A percentile compares a stretch with the other conserved stretches of the same genome.
phyloP scores from a whole-genome alignment of 2,113 vertebrate genomes.

The Rhinichthys klamathensis region DNA sequence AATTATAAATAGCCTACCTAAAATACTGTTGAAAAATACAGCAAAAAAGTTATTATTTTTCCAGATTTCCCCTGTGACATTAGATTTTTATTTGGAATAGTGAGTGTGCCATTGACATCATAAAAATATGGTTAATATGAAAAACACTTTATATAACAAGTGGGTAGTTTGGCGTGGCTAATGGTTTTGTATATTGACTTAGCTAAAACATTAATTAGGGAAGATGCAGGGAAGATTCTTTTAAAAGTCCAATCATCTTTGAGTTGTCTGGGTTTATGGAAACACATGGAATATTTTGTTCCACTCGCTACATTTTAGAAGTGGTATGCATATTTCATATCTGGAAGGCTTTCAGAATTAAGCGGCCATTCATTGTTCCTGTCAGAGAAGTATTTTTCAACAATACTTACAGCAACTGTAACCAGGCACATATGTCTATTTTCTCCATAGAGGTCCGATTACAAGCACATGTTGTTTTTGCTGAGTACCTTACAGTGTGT shows the following conservation, averaged over 20 bases:
- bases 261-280: not conserved
- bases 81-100: conserved; percentile 69
- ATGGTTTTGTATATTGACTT: conserved; percentile 37
- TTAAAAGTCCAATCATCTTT: conserved; percentile 25
- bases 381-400: conserved; percentile 19
- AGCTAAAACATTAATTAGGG: not conserved
- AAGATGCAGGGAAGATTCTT: not conserved
- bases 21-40: conserved; percentile 56
- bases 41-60: not conserved
- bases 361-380: not conserved
- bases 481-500: conserved; percentile 48
- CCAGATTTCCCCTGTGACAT: conserved; percentile 67
- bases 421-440: conserved; percentile 20
- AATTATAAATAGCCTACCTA: not conserved
- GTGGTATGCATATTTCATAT: conserved; percentile 29
- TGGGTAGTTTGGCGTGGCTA: conserved; percentile 60
- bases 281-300: not conserved
- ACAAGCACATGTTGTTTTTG: conserved; percentile 54
- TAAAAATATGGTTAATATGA: conserved; percentile 72
- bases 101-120: conserved; percentile 77
- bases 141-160: conserved; percentile 75
- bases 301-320: not conserved
- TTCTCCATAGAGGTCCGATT: conserved; percentile 35
- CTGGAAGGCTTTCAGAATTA: conserved; percentile 9
- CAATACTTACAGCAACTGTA: conserved; percentile 17